Evolutionary conservation across 37 sponge, comb jelly and placozoan genomes (phyloP).

Genomic region (Ianthella basta): DNA sequence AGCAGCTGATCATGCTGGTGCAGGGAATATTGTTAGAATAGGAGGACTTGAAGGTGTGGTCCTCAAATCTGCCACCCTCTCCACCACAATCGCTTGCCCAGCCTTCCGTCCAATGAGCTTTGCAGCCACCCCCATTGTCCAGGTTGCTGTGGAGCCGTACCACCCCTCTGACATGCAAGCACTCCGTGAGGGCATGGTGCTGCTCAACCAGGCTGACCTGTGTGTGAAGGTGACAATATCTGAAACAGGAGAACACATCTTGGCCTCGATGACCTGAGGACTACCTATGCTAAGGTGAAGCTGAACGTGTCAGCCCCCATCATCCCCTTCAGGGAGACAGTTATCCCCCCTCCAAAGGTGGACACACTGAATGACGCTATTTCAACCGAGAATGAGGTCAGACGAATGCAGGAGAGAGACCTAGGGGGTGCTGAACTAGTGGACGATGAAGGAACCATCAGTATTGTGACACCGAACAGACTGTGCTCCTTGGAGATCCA

Average conservation of each 20-base stretch:
- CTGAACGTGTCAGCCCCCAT: slow-evolving; percentile 89
- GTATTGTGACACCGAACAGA: slow-evolving; percentile 62
- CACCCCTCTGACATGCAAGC: slow-evolving; percentile 71
- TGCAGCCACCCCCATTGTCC: slow-evolving; percentile 83
- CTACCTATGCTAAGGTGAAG: slow-evolving; percentile 63
- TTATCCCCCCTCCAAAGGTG: slow-evolving; percentile 75
- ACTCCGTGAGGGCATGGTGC: slow-evolving; percentile 75
- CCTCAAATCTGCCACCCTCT: slow-evolving; percentile 85
- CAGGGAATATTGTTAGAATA: slow-evolving; percentile 91
- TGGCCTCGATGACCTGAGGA: slow-evolving; percentile 87
- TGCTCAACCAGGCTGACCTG: slow-evolving; percentile 92
- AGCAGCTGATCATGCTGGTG: slow-evolving; percentile 72
- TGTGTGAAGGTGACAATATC: slow-evolving; percentile 81
- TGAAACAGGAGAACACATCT: slow-evolving; percentile 89
- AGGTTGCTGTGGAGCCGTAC: slow-evolving; percentile 90
- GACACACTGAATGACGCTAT: slow-evolving; percentile 90
- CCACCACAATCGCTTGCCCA: slow-evolving; percentile 81
- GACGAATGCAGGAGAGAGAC: background rate
- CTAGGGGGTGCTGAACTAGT: background rate
- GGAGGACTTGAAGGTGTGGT: slow-evolving; percentile 83
- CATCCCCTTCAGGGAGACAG: slow-evolving; percentile 93
- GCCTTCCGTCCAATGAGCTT: slow-evolving; percentile 82
- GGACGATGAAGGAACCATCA: background rate
- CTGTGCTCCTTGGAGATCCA: slow-evolving; percentile 39
- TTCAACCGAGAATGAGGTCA: slow-evolving; percentile 53